A percentile compares a stretch with the other conserved stretches of the same genome.
These are phyloP conservation scores for Drosophila gaucha DNA, from an alignment of 2,888 invertebrate genomes.

Conservation along the genomic window DNA sequence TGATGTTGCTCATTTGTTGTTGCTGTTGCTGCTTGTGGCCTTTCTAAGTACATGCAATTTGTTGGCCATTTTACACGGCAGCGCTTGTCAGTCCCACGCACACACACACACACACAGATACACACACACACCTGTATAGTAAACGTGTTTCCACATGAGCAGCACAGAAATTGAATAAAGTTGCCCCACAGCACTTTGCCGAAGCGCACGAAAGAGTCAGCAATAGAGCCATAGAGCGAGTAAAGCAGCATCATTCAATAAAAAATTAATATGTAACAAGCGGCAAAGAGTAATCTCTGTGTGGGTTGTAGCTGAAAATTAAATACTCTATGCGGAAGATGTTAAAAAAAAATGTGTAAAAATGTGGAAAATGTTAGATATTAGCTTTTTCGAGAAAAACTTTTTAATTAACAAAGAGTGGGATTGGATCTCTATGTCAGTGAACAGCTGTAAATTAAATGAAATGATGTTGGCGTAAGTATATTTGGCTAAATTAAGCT, in stretches of 20 bases:
- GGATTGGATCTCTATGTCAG: no score
- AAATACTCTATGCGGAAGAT: neutral
- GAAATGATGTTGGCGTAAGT: no score
- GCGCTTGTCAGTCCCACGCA: slow-evolving; percentile 41
- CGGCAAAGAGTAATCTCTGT: neutral
- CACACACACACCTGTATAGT: slow-evolving; percentile 11
- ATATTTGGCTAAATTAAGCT: no score
- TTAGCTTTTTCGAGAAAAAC: no score
- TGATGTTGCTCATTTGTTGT: slow-evolving; percentile 59
- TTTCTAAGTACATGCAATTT: slow-evolving; percentile 72
- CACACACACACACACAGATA: slow-evolving; percentile 13
- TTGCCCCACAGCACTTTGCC: slow-evolving; percentile 40
- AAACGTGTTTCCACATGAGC: slow-evolving; percentile 39
- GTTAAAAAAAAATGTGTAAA: neutral
- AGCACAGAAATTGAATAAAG: slow-evolving; percentile 63
- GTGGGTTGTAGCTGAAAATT: neutral
- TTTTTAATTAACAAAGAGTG: no score
- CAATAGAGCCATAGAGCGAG: neutral
- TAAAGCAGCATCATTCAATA: slow-evolving; percentile 65
- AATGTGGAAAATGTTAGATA: neutral
- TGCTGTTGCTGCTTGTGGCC: slow-evolving; percentile 40
- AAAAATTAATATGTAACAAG: slow-evolving; percentile 70
- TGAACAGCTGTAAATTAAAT: no score
- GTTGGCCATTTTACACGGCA: slow-evolving; percentile 75
- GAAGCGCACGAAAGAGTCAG: slow-evolving; percentile 4